These are phyloP conservation scores for Andrena hattorfiana DNA, from an alignment of 2,888 invertebrate genomes.

Conservation along the genomic window DNA sequence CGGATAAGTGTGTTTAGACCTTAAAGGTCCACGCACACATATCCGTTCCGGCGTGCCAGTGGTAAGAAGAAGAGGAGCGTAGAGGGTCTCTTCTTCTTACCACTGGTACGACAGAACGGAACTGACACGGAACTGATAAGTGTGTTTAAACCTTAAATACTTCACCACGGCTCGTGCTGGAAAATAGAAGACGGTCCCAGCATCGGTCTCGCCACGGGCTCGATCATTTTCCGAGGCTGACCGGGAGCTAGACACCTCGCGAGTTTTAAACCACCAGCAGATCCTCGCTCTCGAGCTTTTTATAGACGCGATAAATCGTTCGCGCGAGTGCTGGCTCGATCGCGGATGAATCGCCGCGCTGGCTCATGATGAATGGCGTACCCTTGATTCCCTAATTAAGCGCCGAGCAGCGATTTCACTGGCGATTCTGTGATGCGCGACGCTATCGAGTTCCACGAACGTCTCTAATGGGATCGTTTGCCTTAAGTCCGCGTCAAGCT, in stretches of 20 bases:
- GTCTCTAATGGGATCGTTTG: too few relatives aligned
- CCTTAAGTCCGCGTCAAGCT: too few relatives aligned
- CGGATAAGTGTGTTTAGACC: too few relatives aligned
- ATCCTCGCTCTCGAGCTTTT: conserved; percentile 69
- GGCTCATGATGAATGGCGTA: conserved; percentile 26
- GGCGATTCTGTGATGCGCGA: too few relatives aligned
- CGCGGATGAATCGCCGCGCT: conserved; percentile 52
- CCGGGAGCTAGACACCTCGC: conserved; percentile 42
- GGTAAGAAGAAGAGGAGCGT: too few relatives aligned
- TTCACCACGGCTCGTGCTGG: background rate
- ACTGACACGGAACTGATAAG: too few relatives aligned
- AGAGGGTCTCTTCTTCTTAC: too few relatives aligned
- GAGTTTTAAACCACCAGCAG: conserved; percentile 46
- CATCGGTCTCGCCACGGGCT: background rate
- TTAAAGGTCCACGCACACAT: too few relatives aligned
- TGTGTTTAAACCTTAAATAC: too few relatives aligned
- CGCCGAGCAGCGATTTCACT: conserved; percentile 3
- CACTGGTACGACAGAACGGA: too few relatives aligned
- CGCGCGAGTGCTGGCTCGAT: conserved; percentile 50
- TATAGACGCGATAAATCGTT: conserved; percentile 66
- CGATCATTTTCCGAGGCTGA: background rate
- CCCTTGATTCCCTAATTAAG: conserved; percentile 54
- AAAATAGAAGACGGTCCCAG: background rate
- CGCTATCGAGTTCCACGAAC: background rate
- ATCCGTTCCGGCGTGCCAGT: too few relatives aligned